Evolutionary conservation across 2,888 invertebrate species (phyloP).

Genomic region (Sesamia inferens): DNA sequence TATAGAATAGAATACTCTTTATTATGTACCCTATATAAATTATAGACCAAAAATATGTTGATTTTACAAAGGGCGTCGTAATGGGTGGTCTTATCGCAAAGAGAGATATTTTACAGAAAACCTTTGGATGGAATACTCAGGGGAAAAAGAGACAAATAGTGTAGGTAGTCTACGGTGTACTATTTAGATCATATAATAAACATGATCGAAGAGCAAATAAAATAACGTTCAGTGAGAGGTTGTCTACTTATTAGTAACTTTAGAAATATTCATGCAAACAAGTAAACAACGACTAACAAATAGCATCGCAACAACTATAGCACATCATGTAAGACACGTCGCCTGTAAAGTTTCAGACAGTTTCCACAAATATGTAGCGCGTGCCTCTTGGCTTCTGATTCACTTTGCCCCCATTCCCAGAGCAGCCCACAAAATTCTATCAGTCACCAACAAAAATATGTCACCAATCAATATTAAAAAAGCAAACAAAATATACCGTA

Average conservation of each 20-base stretch:
- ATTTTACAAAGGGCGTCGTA: too few relatives aligned
- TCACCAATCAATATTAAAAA: slow-evolving; percentile 41
- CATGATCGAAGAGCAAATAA: too few relatives aligned
- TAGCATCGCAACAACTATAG: neutral
- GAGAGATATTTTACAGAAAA: too few relatives aligned
- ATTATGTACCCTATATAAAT: too few relatives aligned
- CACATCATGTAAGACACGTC: neutral
- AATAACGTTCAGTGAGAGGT: too few relatives aligned
- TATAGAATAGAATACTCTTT: too few relatives aligned
- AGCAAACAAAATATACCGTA: slow-evolving; percentile 51
- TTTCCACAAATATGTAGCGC: neutral
- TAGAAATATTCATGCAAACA: neutral
- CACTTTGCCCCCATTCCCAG: neutral
- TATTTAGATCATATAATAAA: too few relatives aligned
- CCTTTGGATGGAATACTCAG: too few relatives aligned
- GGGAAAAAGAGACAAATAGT: too few relatives aligned
- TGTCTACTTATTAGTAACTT: neutral
- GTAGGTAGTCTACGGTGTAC: too few relatives aligned
- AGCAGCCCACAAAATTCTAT: neutral
- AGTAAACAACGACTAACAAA: neutral
- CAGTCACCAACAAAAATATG: slow-evolving; percentile 21
- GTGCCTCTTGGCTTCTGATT: neutral
- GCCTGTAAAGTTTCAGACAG: neutral
- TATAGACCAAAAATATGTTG: too few relatives aligned
- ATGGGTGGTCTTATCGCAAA: too few relatives aligned